Evolutionary conservation across 2,888 invertebrate genomes (phyloP), one percentile per base, ranked within the genome.

Genomic region (Drosophila sordidapex): DNA sequence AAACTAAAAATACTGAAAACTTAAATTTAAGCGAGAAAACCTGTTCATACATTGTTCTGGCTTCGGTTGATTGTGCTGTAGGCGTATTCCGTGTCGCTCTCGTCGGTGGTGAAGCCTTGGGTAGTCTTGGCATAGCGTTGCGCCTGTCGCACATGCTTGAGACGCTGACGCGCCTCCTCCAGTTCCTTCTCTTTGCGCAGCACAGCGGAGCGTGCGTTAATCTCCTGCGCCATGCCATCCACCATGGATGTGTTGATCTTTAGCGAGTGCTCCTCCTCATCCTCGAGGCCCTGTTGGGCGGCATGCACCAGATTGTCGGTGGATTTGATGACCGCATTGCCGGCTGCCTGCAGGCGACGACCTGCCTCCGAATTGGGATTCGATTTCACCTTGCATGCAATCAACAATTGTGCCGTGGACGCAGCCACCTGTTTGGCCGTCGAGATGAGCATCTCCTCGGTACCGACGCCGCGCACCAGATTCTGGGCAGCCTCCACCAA

Each of bases 321-420:
- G 4, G 99, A 99, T 75, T 98, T 95, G 93, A 99, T 99, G 2
- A 99, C 99, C 5, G 98, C 98, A 83, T 98, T 99, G 18, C 99
- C 99, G 0, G 99, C 99, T 18, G 97, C 95, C 93, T 98, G 96
- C 46, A 99, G 94, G 15, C 99, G 95, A 53, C 98, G 96, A 58
- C 99, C 99, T 10, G 98, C 97, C 83, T 98, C 97, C 10, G 98
- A 98, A 72, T 98, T 97, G 1, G 98, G 97, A 94, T 99, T 99
- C 0, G 99, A 99, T 93, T 99, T 99, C 68, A 99, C 99, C 95
- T 99, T 99, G 94, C 99, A 99, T 0, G 99, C 99, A 53, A 99
- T 99, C 61, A 99, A 93, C 65, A 99, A 94, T 91, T 99, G 99
- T 0, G 99, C 99, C 0, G 99, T 99, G 1, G 98, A 98, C 59